A percentile compares a stretch with the other conserved stretches of the same genome.
Conservation (phyloP, 2,113 vertebrate species). For the Mastomys natalensis region DNA sequence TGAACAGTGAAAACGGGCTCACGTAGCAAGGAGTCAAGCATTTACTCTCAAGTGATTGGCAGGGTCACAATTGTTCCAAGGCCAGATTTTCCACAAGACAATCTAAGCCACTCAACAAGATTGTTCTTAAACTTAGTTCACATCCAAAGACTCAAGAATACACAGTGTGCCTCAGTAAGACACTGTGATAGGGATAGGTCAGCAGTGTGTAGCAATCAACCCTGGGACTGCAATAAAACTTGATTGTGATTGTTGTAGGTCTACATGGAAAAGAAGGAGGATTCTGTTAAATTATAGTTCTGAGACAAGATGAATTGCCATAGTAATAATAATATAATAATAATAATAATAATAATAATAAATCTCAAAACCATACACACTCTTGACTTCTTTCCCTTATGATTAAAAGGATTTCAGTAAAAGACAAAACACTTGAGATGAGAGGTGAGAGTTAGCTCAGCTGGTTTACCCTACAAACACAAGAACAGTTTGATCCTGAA, state of each 20-base stretch:
- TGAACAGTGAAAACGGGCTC: background rate
- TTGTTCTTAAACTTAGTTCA: constrained; percentile 24
- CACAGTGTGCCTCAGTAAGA: background rate
- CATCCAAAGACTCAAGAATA: background rate
- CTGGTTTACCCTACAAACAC: background rate
- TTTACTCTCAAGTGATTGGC: background rate
- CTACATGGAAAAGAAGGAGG: background rate
- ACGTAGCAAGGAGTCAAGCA: background rate
- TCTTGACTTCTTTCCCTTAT: background rate
- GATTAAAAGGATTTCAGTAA: background rate
- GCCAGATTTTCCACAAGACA: background rate
- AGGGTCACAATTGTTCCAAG: background rate
- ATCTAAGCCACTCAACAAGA: background rate
- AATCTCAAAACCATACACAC: background rate
- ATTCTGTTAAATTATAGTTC: background rate
- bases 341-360: background rate
- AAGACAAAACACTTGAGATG: background rate
- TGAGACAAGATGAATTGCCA: background rate
- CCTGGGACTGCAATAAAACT: background rate
- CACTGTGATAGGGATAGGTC: background rate
- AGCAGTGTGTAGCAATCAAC: background rate
- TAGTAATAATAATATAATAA: no score
- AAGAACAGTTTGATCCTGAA: background rate
- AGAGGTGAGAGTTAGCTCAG: background rate
- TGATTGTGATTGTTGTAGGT: background rate